Evolutionary conservation across 2,113 vertebrate genomes (phyloP), one percentile per base, ranked within the genome.

Genomic region (Falco punctatus): DNA sequence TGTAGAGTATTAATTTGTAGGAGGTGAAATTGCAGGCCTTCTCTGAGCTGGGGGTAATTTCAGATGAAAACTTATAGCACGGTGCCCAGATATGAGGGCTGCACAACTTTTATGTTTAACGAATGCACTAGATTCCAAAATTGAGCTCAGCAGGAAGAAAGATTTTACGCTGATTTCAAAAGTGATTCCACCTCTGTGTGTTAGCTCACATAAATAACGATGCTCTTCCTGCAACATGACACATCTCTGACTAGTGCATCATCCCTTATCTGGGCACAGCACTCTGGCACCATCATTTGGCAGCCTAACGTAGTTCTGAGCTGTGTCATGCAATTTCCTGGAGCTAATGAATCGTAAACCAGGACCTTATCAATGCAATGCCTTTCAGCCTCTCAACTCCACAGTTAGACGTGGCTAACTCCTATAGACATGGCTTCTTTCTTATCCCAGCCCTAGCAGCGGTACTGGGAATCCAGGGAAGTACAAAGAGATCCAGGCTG

Each of bases 131-230:
- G 55, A 89, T 95, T 91, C 65, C 57, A 74, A 90, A 95, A 70
- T 30, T 80, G 72, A 96, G 42, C 85, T 95, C 66, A 91, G 66
- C 42, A 55, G 81, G 71, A 94, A 91, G 72, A 84, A 95, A 80
- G 70, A 93, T 87, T 77, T 91, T 85, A 30, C 67, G 74, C 42
- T 65, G 90, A 97, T 96, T 94, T 91, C 24, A 55, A 46, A 88
- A 91, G 51, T 81, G 81, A 87, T 93, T 71, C 33, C 66, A 77
- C 51, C 23, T 91, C 58, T 87, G 22, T 54, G 51, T 82, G 35
- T 75, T 82, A 82, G 23, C 33, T 70, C 55, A 78, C 80, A 88
- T 86, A 95, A 92, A 75, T 81, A 85, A 95, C 61, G 54, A 10
- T 17, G 21, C 23, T 85, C 33, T 84, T 90, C 59, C 70, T 42